Percentiles rank a stretch among this genome's conserved stretches.
These are phyloP conservation scores for Emmelina monodactyla DNA, from an alignment of 2,888 invertebrate genomes.

Conservation along the genomic window DNA sequence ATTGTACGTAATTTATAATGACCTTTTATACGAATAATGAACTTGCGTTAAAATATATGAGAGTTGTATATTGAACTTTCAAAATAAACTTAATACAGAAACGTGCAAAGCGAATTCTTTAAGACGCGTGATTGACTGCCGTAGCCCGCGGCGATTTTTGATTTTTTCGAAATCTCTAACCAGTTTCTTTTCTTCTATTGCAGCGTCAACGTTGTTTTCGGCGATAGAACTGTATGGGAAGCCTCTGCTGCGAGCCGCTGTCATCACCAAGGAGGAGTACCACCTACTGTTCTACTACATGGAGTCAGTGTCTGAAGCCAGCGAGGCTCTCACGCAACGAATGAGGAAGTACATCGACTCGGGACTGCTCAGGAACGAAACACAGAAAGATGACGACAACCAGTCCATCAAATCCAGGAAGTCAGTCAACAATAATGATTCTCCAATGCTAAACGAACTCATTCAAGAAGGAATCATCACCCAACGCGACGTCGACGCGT, in stretches of 20 bases:
- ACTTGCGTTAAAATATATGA: no score
- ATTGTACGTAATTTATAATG: slow-evolving; percentile 34
- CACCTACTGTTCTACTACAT: slow-evolving; percentile 61
- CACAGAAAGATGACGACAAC: slow-evolving; percentile 26
- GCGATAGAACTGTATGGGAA: slow-evolving; percentile 71
- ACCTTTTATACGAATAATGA: slow-evolving; percentile 5
- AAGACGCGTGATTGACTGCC: no score
- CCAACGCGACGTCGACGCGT: slow-evolving; percentile 51
- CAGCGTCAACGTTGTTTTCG: slow-evolving; percentile 65
- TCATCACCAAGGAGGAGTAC: slow-evolving; percentile 60
- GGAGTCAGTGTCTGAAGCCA: slow-evolving; percentile 56
- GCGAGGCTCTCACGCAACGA: slow-evolving; percentile 52
- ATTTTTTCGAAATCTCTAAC: neutral
- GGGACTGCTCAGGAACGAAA: slow-evolving; percentile 41
- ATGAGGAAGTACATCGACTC: slow-evolving; percentile 60
- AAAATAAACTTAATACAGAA: no score
- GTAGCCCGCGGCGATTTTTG: no score
- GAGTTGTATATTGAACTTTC: no score
- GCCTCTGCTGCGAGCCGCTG: slow-evolving; percentile 60
- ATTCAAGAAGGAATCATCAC: slow-evolving; percentile 54
- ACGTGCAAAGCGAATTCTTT: no score
- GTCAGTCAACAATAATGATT: slow-evolving; percentile 25
- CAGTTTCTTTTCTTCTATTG: slow-evolving; percentile 31
- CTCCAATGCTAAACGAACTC: slow-evolving; percentile 40
- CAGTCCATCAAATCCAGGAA: slow-evolving; percentile 24